phyloP scores from a whole-genome alignment of 2,888 invertebrate species.

The Meghimatium bilineatum region DNA sequence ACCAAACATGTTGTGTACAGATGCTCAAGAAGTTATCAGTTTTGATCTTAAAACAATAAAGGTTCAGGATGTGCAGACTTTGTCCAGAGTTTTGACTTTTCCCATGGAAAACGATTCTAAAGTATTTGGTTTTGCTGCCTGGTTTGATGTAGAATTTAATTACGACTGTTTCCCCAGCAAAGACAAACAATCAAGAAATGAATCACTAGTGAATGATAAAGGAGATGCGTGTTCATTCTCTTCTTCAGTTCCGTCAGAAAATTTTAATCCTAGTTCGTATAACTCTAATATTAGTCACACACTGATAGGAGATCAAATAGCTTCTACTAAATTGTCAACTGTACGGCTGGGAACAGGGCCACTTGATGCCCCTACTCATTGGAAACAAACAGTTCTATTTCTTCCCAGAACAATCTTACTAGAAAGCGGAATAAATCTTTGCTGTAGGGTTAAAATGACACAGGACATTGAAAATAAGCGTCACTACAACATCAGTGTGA shows the following conservation, averaged over 20 bases:
- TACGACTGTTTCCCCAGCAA: not conserved
- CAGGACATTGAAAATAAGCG: slow-evolving; percentile 64
- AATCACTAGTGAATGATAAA: not conserved
- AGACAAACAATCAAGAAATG: not conserved
- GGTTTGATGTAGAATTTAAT: slow-evolving; percentile 74
- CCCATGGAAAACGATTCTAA: slow-evolving; percentile 56
- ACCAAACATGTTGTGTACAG: slow-evolving; percentile 62
- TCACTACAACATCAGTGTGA: slow-evolving; percentile 69
- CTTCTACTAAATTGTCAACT: slow-evolving; percentile 58
- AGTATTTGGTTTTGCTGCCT: slow-evolving; percentile 74
- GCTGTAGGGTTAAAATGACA: slow-evolving; percentile 61
- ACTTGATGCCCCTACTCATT: slow-evolving; percentile 86
- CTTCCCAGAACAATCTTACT: slow-evolving; percentile 85
- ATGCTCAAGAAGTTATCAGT: slow-evolving; percentile 61
- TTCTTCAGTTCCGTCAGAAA: not conserved
- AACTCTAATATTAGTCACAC: not conserved
- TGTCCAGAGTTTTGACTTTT: slow-evolving; percentile 63
- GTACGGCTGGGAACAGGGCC: slow-evolving; percentile 89
- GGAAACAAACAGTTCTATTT: slow-evolving; percentile 95
- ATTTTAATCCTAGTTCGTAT: not conserved
- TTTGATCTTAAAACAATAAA: slow-evolving; percentile 70
- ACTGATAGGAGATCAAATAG: too few relatives aligned
- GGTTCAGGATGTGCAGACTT: slow-evolving; percentile 61
- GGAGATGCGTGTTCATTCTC: not conserved
- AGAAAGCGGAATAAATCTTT: slow-evolving; percentile 80